Evolutionary conservation across 2,888 invertebrate genomes (phyloP), one percentile per base, ranked within the genome.

Genomic region (Junonia oenone): DNA sequence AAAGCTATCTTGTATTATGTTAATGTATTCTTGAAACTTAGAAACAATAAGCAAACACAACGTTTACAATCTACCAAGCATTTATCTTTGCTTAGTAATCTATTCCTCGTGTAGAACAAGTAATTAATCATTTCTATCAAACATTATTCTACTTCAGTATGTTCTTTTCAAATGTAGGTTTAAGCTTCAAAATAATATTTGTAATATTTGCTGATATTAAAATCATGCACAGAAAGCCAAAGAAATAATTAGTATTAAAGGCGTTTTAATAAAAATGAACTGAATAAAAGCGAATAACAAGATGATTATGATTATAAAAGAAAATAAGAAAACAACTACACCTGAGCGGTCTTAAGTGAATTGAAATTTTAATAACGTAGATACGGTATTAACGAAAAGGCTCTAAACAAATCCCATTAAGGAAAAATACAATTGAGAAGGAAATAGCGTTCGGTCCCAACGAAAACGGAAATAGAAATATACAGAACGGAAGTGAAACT

Each of bases 401-500:
- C 67, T 71, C 74, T 73, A 78, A 83, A 81, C 78, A 79, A 83
- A 84, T 85, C 76, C 74, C 77, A 83, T 85, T 83, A 84, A 76
- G 75, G 86, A 81, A 88, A 87, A 85, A 83, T 83, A 82, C 76
- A 83, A 76, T 73, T 71, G 73, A 75, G 74, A 75, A 83, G 79
- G 78, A 85, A 87, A 85, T 80, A 83, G 74, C 79, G 68, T 71
- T 72, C 78, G 71, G 73, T 73, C 84, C 84, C 81, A 73, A 78
- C 75, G 68, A 76, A 80, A 84, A 81, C 88, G 87, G 87, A 89
- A 89, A 86, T 88, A 89, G 89, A 87, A 83, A 85, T 87, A 84
- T 81, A 77, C 78, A 67, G 75, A 85, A 81, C 85, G 88, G 89
- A 89, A 88, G 85, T 88, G 79, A 83, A 85, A 83, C 87, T 88